These are phyloP conservation scores for Chionoecetes opilio DNA, from an alignment of 1,140 invertebrate species.

Conservation along the genomic window DNA sequence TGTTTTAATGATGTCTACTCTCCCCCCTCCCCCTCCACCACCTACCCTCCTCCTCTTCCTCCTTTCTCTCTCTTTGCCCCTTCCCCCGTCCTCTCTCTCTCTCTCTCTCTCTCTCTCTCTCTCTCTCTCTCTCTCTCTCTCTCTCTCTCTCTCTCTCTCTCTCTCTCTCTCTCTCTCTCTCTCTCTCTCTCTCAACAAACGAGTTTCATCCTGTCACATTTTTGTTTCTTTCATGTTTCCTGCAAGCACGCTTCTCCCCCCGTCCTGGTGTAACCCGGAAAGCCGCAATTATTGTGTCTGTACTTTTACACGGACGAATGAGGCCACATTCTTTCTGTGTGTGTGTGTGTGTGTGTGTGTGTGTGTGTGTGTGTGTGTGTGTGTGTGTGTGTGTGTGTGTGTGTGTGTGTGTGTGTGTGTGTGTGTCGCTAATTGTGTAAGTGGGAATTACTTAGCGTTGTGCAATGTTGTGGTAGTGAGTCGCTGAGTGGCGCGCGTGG, in stretches of 20 bases:
- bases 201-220: conserved; percentile 7
- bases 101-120: not conserved
- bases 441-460: conserved; percentile 30
- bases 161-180: not conserved
- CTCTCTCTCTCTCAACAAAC: not conserved
- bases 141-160: not conserved
- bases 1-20: not conserved
- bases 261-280: not conserved
- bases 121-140: not conserved
- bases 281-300: conserved; percentile 35
- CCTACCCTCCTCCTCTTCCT: not conserved
- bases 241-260: too few species aligned
- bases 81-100: not conserved
- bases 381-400: conserved; percentile 46
- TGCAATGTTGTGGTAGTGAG: not conserved
- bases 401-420: conserved; percentile 50
- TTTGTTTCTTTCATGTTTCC: conserved; percentile 24
- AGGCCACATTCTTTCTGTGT: not conserved
- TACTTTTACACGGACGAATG: not conserved
- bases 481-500: not conserved
- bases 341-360: conserved; percentile 41
- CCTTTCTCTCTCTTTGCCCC: not conserved
- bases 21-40: not conserved
- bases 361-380: conserved; percentile 33
- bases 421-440: not conserved